phyloP scores from a whole-genome alignment of 2,113 vertebrate genomes.

The Scomber japonicus region DNA sequence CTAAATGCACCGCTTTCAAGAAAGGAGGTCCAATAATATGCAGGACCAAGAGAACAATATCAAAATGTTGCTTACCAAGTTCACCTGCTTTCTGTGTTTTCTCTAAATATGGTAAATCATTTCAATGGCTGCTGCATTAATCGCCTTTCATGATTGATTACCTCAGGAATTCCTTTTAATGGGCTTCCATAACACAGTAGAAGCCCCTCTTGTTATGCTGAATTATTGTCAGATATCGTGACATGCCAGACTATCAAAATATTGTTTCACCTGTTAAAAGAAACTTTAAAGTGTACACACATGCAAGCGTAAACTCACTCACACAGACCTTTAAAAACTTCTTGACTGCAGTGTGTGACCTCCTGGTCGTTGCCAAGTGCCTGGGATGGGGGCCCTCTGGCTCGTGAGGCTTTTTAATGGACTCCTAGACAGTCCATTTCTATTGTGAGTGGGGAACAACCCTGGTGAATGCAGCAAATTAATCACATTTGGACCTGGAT shows the following conservation, averaged over 20 bases:
- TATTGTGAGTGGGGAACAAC: conserved; percentile 88
- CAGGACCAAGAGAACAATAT: conserved; percentile 22
- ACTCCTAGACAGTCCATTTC: conserved; percentile 90
- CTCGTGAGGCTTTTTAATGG: conserved; percentile 87
- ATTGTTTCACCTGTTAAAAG: conserved; percentile 55
- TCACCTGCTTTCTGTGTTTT: conserved; percentile 18
- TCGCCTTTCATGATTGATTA: conserved; percentile 71
- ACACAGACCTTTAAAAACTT: conserved; percentile 63
- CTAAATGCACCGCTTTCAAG: conserved; percentile 16
- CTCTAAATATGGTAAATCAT: conserved; percentile 41
- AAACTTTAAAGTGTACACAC: conserved; percentile 20
- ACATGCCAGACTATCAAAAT: conserved; percentile 63
- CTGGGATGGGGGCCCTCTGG: conserved; percentile 83
- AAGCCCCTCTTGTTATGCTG: conserved; percentile 53
- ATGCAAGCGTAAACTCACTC: neutral
- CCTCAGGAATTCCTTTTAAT: conserved; percentile 59
- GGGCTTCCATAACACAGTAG: conserved; percentile 43
- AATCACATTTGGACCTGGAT: conserved; percentile 91
- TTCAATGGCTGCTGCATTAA: conserved; percentile 56
- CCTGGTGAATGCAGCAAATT: conserved; percentile 91
- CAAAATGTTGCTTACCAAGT: conserved; percentile 24
- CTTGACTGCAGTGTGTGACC: conserved; percentile 72
- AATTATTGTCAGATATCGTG: conserved; percentile 62
- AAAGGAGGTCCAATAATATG: conserved; percentile 10
- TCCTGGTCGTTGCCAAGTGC: conserved; percentile 76